These are phyloP conservation scores for Scaptomyza caliginosa DNA, from an alignment of 2,888 invertebrate genomes.

Conservation along the genomic window DNA sequence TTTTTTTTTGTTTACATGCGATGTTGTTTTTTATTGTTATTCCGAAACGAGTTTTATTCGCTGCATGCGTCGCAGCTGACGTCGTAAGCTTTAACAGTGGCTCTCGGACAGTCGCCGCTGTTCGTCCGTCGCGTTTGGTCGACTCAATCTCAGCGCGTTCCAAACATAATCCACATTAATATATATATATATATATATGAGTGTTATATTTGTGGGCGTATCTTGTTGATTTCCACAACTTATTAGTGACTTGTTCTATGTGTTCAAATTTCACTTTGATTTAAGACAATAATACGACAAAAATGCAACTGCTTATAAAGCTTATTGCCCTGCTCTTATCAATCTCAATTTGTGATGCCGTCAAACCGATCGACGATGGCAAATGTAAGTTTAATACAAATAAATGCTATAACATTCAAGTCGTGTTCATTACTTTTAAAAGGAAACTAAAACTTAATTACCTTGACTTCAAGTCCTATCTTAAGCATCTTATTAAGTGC, in stretches of 20 bases:
- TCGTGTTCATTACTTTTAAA: background rate
- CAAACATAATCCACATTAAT: background rate
- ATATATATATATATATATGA: constrained; percentile 8
- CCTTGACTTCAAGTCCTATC: background rate
- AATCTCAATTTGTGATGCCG: constrained; percentile 37
- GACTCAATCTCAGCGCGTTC: constrained; percentile 25
- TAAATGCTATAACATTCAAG: background rate
- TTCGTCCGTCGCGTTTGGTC: constrained; percentile 63
- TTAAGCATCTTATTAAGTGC: background rate
- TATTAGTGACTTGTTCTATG: constrained; percentile 26
- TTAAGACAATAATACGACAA: constrained; percentile 12
- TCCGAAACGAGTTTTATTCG: constrained; percentile 63
- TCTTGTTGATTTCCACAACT: constrained; percentile 27
- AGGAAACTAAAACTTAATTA: background rate
- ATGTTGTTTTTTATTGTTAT: constrained; percentile 17
- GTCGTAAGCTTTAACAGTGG: constrained; percentile 36
- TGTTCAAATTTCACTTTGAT: constrained; percentile 17
- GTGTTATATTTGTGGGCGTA: constrained; percentile 46
- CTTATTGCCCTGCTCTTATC: constrained; percentile 52
- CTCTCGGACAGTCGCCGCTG: constrained; percentile 54
- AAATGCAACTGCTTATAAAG: constrained; percentile 50
- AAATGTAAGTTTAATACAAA: constrained; percentile 80
- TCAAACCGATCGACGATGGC: constrained; percentile 70
- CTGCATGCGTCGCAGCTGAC: constrained; percentile 36
- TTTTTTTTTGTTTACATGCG: constrained; percentile 23